Base-by-base conservation (phyloP, 2,797 vertebrate genomes). In the Sebastiscus albofasciatus region DNA sequence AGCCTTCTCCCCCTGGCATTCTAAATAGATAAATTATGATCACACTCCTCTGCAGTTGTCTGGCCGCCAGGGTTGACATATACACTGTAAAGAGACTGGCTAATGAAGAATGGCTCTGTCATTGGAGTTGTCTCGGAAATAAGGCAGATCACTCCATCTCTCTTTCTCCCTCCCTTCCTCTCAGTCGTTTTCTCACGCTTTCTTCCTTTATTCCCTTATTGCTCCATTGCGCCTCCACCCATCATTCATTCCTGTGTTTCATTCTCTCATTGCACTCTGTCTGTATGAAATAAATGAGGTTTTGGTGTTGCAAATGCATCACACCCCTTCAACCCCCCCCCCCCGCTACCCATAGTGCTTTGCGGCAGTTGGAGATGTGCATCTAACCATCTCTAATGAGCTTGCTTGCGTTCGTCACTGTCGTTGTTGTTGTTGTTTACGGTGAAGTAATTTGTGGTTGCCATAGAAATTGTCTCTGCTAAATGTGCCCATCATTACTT, bases 1-100 rank as follows among this genome's bases (percentile, higher is more conserved):
- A 70, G 83, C 80, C 71, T 82, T 77, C 75, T 77, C 78, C 87
- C 85, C 62, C 82, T 33, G 69, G 86, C 92, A 81, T 91, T 90
- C 84, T 90, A 87, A 92, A 93, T 65, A 91, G 93, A 93, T 95
- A 89, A 94, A 94, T 92, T 92, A 93, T 90, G 84, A 93, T 93
- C 87, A 77, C 84, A 82, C 89, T 85, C 67, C 79, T 80, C 79
- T 89, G 87, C 84, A 80, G 83, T 93, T 92, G 92, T 90, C 89
- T 92, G 87, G 85, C 90, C 78, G 80, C 87, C 86, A 82, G 86
- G 83, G 82, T 87, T 93, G 90, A 92, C 91, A 89, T 90, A 89
- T 89, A 92, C 90, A 92, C 90, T 86, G 90, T 90, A 92, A 93
- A 93, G 89, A 90, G 83, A 82, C 76, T 83, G 87, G 87, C 83